Conservation (phyloP, 2,888 invertebrate genomes). For the Rhingia campestris region DNA sequence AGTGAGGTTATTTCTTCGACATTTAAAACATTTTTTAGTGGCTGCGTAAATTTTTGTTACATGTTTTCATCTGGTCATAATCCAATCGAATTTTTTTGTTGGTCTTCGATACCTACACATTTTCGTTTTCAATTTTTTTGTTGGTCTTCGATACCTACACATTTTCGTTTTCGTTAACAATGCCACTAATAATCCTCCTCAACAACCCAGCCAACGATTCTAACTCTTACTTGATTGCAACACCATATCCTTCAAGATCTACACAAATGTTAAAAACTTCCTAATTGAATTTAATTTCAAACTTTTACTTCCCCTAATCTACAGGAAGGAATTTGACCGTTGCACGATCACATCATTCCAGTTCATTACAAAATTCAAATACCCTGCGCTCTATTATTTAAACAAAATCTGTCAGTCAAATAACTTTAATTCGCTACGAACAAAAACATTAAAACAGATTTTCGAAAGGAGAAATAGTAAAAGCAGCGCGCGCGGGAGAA, state of each 20-base stretch:
- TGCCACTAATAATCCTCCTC: too few relatives aligned
- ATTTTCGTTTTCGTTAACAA: too few relatives aligned
- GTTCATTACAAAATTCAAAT: slow-evolving; percentile 3
- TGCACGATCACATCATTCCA: neutral
- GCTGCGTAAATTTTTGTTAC: too few relatives aligned
- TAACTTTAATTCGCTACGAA: neutral
- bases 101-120: too few relatives aligned
- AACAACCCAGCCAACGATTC: too few relatives aligned
- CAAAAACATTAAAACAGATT: slow-evolving; percentile 1
- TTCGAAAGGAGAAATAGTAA: slow-evolving; percentile 61
- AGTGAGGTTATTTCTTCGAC: too few relatives aligned
- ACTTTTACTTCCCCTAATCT: slow-evolving; percentile 5
- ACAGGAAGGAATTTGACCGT: neutral
- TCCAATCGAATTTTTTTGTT: too few relatives aligned
- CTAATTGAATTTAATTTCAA: neutral
- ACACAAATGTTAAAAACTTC: neutral
- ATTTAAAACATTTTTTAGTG: too few relatives aligned
- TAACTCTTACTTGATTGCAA: neutral
- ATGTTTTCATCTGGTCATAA: too few relatives aligned
- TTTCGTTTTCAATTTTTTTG: too few relatives aligned
- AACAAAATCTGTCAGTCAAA: slow-evolving; percentile 29
- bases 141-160: too few relatives aligned
- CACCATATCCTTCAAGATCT: neutral
- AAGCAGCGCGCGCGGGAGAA: slow-evolving; percentile 57
- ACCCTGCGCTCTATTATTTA: neutral